Conservation (phyloP, 1,140 invertebrate species). For the Hycleus cichorii region DNA sequence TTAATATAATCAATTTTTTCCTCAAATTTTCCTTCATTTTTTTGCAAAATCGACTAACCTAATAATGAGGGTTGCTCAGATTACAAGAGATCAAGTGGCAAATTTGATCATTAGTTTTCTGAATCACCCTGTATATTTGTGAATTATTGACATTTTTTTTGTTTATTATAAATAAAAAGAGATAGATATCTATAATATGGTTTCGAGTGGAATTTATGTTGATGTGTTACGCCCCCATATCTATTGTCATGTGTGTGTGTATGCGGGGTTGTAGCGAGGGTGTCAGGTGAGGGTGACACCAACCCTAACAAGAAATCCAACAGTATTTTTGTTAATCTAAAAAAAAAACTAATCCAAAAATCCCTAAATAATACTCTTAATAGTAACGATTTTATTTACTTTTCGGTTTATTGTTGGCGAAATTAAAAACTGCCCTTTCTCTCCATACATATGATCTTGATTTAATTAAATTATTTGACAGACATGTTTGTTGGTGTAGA, state of each 20-base stretch:
- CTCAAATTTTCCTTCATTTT: no score
- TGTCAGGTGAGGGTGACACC: conserved; percentile 10
- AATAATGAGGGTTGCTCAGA: no score
- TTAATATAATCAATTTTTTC: no score
- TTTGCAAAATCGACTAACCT: no score
- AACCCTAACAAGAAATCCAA: not conserved
- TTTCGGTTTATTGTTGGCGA: not conserved
- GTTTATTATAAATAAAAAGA: not conserved
- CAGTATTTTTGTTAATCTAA: no score
- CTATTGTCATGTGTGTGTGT: conserved; percentile 24
- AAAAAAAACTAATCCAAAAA: no score
- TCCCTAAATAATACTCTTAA: no score
- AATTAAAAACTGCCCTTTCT: conserved; percentile 18
- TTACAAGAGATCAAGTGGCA: no score
- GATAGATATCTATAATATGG: conserved; percentile 2
- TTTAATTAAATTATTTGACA: conserved; percentile 21
- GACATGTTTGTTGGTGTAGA: conserved; percentile 18
- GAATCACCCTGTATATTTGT: no score
- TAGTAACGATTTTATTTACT: no score
- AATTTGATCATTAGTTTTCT: no score
- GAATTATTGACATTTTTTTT: not conserved
- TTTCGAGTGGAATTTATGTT: conserved; percentile 18
- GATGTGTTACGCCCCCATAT: conserved; percentile 15
- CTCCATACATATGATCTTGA: conserved; percentile 1
- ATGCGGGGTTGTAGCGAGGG: no score